These are phyloP conservation scores for Bubalus kerabau DNA, from an alignment of 2,113 vertebrate species.

Conservation along the genomic window DNA sequence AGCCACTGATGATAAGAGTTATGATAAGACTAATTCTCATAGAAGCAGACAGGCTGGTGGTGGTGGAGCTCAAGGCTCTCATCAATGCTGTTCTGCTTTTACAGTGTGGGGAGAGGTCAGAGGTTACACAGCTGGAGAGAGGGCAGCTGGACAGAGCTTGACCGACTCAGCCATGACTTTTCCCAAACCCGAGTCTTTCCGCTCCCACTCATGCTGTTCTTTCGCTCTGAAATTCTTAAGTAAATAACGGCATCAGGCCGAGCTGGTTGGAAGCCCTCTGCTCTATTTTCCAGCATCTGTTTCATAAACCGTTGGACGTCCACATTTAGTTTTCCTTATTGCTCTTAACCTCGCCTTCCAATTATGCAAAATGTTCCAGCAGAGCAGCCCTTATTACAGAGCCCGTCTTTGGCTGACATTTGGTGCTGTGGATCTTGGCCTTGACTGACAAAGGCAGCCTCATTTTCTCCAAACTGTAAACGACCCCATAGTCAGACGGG, in stretches of 20 bases:
- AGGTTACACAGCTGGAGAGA: neutral
- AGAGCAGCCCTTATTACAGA: neutral
- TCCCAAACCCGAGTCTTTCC: fast-evolving
- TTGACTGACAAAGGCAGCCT: neutral
- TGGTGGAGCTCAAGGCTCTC: neutral
- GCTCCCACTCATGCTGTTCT: fast-evolving
- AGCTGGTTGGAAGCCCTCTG: neutral
- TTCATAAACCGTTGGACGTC: neutral
- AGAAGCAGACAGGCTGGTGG: neutral
- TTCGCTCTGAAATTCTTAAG: neutral
- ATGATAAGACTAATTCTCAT: neutral
- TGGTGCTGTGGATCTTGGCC: neutral
- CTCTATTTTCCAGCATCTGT: constrained; percentile 7
- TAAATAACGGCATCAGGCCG: neutral
- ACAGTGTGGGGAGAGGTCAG: neutral
- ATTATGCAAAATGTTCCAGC: neutral
- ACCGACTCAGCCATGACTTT: neutral
- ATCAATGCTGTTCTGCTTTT: neutral
- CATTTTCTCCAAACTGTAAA: neutral
- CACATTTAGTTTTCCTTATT: constrained; percentile 31
- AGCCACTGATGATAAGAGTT: neutral
- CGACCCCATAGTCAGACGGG: neutral
- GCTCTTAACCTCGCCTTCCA: constrained; percentile 20
- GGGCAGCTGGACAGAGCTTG: neutral
- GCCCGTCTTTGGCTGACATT: neutral